Evolutionary conservation across 2,113 vertebrate species (phyloP).

Genomic region (Corythornis madagascariensis): DNA sequence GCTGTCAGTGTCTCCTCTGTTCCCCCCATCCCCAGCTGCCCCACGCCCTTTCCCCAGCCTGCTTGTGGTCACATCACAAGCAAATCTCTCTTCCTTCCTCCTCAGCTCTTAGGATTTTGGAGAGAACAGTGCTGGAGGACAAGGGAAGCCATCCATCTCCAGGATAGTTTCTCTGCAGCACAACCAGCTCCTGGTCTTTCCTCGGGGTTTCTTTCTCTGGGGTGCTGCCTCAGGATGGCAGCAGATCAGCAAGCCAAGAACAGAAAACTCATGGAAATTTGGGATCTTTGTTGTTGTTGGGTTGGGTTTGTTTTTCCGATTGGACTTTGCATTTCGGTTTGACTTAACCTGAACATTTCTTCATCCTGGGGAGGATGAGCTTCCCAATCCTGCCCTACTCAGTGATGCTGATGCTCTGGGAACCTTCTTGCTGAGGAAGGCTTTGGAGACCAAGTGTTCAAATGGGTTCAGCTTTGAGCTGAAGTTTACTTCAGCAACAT

Average conservation of each 20-base stretch:
- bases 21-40: fast-evolving
- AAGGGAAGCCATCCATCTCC: neutral
- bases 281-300: neutral
- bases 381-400: fast-evolving
- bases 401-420: neutral
- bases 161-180: neutral
- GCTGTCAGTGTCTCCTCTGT: fast-evolving
- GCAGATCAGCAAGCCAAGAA: neutral
- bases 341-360: neutral
- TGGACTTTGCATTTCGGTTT: neutral
- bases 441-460: neutral
- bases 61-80: neutral
- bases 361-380: neutral
- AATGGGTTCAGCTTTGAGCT: neutral
- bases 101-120: neutral
- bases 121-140: neutral
- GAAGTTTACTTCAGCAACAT: neutral
- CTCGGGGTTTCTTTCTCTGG: neutral
- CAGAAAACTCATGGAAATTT: neutral
- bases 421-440: neutral
- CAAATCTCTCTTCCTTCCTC: neutral
- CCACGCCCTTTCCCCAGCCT: neutral
- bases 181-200: neutral
- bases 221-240: neutral
- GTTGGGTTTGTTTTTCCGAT: neutral